These are phyloP conservation scores for Takifugu rubripes DNA, from an alignment of 2,797 vertebrate genomes.

Conservation along the genomic window DNA sequence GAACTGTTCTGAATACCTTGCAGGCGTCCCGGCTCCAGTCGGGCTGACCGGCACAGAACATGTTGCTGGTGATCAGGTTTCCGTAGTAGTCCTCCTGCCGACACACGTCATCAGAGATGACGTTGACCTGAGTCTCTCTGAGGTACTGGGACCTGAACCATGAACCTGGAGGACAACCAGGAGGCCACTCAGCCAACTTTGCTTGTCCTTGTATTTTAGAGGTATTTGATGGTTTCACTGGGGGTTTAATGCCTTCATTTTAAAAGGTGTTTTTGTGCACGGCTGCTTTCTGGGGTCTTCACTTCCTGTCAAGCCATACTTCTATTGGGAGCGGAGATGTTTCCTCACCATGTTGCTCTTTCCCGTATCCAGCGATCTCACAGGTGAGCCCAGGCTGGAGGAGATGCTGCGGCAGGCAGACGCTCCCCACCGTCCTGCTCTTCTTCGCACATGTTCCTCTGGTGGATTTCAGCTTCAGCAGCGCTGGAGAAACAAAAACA, in stretches of 20 bases:
- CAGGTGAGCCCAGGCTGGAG: conserved; percentile 67
- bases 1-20: conserved; percentile 69
- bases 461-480: conserved; percentile 78
- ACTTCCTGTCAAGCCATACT: too few relatives aligned
- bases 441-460: conserved; percentile 71
- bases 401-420: conserved; percentile 79
- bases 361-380: conserved; percentile 87
- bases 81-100: conserved; percentile 73
- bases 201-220: neutral
- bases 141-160: conserved; percentile 80
- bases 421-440: conserved; percentile 72
- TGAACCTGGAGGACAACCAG: conserved; percentile 27
- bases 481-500: conserved; percentile 65
- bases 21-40: conserved; percentile 85
- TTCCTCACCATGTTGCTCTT: conserved; percentile 76
- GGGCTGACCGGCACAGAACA: conserved; percentile 85
- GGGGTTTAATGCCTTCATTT: too few relatives aligned
- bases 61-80: conserved; percentile 78
- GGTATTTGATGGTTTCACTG: too few relatives aligned
- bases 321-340: neutral
- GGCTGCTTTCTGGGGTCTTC: too few relatives aligned
- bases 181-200: neutral
- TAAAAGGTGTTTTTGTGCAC: too few relatives aligned
- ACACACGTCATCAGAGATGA: conserved; percentile 77
- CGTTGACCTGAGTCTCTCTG: conserved; percentile 76